These are phyloP conservation scores for Nomada flava DNA, from an alignment of 2,888 invertebrate genomes.

Conservation along the genomic window DNA sequence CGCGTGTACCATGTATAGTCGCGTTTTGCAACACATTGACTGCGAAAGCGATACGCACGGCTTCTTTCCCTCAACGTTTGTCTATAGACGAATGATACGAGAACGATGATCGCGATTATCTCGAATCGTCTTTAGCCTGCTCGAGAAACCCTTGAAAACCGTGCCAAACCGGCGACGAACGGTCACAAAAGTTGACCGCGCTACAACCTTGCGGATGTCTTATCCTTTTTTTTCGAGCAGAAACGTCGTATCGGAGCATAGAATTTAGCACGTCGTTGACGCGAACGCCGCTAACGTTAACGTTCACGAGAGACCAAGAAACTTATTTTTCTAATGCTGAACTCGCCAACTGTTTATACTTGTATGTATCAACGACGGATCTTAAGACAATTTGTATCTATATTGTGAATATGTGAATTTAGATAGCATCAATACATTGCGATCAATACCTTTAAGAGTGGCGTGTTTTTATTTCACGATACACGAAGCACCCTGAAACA, in stretches of 20 bases:
- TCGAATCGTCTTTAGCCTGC: neutral
- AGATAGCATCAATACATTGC: conserved; percentile 71
- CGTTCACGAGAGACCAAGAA: conserved; percentile 24
- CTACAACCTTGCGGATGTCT: neutral
- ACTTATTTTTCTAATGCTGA: conserved; percentile 67
- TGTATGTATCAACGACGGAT: conserved; percentile 51
- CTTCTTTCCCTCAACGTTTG: conserved; percentile 24
- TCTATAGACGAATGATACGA: conserved; percentile 19
- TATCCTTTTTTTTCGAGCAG: neutral
- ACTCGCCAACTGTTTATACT: conserved; percentile 63
- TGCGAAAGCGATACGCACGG: conserved; percentile 29
- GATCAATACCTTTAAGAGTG: conserved; percentile 61
- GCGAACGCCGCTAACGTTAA: neutral
- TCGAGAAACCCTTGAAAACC: conserved; percentile 12
- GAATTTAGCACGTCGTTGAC: neutral
- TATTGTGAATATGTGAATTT: conserved; percentile 78
- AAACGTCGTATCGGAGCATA: neutral
- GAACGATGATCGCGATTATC: neutral
- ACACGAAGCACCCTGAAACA: neutral
- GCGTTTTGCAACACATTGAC: conserved; percentile 10
- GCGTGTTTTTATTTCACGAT: conserved; percentile 26
- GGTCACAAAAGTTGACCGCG: too few species aligned
- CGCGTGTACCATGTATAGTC: neutral
- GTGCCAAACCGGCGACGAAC: conserved; percentile 39
- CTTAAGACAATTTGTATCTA: conserved; percentile 72